These are phyloP conservation scores for Lithosia quadra DNA, from an alignment of 2,888 invertebrate species.

Conservation along the genomic window DNA sequence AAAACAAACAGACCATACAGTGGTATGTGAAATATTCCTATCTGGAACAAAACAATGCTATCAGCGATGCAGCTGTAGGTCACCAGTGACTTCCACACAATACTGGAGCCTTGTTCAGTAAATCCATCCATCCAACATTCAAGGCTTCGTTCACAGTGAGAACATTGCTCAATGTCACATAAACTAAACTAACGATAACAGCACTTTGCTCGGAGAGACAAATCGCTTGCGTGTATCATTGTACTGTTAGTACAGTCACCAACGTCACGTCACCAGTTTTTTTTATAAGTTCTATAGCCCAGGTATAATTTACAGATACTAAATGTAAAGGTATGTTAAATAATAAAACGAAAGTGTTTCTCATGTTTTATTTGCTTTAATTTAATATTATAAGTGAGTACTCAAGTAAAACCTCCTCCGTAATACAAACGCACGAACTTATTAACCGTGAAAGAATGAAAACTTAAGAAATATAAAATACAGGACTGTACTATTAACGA, in stretches of 20 bases:
- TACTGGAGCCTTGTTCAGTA: conserved; percentile 59
- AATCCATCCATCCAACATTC: conserved; percentile 59
- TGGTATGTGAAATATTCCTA: conserved; percentile 44
- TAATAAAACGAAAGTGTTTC: too few species aligned
- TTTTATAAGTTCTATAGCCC: background rate
- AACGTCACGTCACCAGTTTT: background rate
- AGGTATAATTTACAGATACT: background rate
- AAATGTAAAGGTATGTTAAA: background rate
- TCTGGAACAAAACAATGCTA: conserved; percentile 62
- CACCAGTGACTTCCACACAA: conserved; percentile 52
- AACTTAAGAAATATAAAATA: too few species aligned
- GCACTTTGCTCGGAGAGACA: conserved; percentile 57
- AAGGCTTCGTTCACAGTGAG: conserved; percentile 65
- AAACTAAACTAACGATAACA: conserved; percentile 62
- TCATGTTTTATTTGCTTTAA: background rate
- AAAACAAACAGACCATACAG: conserved; percentile 50
- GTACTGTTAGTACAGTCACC: conserved; percentile 16
- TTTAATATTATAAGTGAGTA: too few species aligned
- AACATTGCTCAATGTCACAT: conserved; percentile 69
- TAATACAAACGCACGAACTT: too few species aligned
- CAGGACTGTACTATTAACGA: too few species aligned
- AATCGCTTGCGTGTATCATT: conserved; percentile 49
- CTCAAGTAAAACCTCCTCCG: too few species aligned
- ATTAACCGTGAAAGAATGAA: too few species aligned
- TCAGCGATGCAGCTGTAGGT: conserved; percentile 56